A percentile compares a stretch with the other conserved stretches of the same genome.
These are phyloP conservation scores for Leuciscus waleckii DNA, from an alignment of 2,797 vertebrate species.

Conservation along the genomic window DNA sequence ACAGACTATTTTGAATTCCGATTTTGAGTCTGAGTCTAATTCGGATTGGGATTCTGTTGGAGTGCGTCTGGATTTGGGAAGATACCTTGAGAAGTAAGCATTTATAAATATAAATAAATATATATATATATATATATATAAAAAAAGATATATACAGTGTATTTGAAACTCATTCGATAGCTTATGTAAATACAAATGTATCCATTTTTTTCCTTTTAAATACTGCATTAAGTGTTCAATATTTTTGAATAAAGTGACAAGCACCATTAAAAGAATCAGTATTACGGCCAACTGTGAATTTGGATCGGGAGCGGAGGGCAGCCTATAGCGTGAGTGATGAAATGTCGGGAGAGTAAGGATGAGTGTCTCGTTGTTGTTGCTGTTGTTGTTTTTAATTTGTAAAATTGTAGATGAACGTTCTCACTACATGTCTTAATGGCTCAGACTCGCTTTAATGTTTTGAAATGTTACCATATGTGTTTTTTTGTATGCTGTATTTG, in stretches of 20 bases:
- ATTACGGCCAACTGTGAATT: conserved; percentile 81
- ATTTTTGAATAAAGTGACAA: conserved; percentile 76
- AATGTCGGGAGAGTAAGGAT: conserved; percentile 52
- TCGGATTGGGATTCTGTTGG: conserved; percentile 33
- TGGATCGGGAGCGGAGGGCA: conserved; percentile 56
- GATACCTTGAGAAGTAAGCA: conserved; percentile 47
- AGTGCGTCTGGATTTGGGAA: conserved; percentile 57
- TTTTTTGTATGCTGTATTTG: conserved; percentile 82
- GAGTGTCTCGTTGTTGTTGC: conserved; percentile 75
- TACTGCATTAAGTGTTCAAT: conserved; percentile 79
- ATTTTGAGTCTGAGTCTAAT: conserved; percentile 24
- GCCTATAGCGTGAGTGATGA: conserved; percentile 53
- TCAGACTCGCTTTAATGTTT: conserved; percentile 81
- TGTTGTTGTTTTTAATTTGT: conserved; percentile 62
- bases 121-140: conserved; percentile 60
- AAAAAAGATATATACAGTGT: conserved; percentile 68
- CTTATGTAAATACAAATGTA: conserved; percentile 83
- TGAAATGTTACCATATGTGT: conserved; percentile 78
- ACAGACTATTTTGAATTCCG: neutral
- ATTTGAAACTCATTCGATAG: conserved; percentile 79
- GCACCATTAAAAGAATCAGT: conserved; percentile 71
- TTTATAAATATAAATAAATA: conserved; percentile 67
- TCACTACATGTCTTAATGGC: conserved; percentile 76
- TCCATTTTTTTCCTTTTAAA: conserved; percentile 71
- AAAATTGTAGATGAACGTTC: conserved; percentile 59